Evolutionary conservation across 1,140 invertebrate genomes (phyloP).

Genomic region (Charaxes varanes): DNA sequence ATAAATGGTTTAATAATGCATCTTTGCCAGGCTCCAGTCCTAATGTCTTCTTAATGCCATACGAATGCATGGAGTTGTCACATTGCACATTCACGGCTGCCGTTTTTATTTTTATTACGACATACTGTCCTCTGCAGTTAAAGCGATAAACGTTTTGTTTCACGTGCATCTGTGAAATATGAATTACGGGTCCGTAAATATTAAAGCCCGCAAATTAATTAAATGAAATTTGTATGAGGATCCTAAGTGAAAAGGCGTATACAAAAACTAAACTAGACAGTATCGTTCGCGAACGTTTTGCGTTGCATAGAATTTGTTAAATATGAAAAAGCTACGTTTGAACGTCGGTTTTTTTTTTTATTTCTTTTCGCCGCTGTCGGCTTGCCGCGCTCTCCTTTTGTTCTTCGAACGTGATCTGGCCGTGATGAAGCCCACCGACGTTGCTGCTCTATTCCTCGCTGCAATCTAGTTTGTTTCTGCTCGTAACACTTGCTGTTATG

Average conservation of each 20-base stretch:
- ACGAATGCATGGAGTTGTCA: constrained; percentile 51
- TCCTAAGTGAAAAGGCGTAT: constrained; percentile 9
- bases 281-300: constrained; percentile 36
- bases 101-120: constrained; percentile 30
- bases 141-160: constrained; percentile 16
- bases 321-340: constrained; percentile 64
- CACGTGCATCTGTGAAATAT: constrained; percentile 20
- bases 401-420: constrained; percentile 62
- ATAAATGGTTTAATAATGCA: constrained; percentile 62
- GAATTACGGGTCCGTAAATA: constrained; percentile 9
- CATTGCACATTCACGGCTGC: constrained; percentile 46
- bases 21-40: constrained; percentile 39
- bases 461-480: constrained; percentile 54
- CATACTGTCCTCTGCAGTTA: constrained; percentile 14
- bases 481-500: constrained; percentile 44
- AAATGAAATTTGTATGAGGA: constrained; percentile 8
- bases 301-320: constrained; percentile 52
- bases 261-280: constrained; percentile 16
- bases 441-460: constrained; percentile 54
- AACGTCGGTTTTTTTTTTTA: constrained; percentile 58
- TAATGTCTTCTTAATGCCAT: constrained; percentile 67
- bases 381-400: constrained; percentile 58
- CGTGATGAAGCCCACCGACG: constrained; percentile 59
- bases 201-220: constrained; percentile 8
- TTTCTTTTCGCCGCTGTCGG: constrained; percentile 45